Evolutionary conservation across 2,888 invertebrate species (phyloP).

Genomic region (Orchesellides sinensis): DNA sequence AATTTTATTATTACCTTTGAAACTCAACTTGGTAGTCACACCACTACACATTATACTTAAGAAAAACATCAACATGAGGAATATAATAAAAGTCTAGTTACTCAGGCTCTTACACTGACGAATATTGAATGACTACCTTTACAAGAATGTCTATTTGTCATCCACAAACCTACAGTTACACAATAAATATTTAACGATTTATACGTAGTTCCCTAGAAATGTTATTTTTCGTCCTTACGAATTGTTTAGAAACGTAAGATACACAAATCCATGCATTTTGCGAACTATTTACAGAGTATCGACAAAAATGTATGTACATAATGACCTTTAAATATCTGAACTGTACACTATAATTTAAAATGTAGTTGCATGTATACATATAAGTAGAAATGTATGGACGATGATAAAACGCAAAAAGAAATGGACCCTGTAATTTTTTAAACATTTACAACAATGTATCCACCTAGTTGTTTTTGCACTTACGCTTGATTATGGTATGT

Average conservation of each 20-base stretch:
- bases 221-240: not conserved
- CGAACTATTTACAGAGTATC: not conserved
- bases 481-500: not conserved
- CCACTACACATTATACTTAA: not conserved
- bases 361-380: not conserved
- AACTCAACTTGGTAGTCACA: no score
- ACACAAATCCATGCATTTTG: not conserved
- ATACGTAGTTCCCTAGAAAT: not conserved
- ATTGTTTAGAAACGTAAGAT: not conserved
- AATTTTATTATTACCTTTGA: not conserved
- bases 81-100: no score
- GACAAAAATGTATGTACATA: not conserved
- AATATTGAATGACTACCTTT: not conserved
- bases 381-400: conserved; percentile 18
- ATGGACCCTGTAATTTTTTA: conserved; percentile 57
- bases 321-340: not conserved
- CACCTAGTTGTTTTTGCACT: conserved; percentile 20
- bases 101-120: not conserved
- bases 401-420: conserved; percentile 31
- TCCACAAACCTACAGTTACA: not conserved
- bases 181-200: not conserved
- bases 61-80: no score
- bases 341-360: not conserved
- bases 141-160: no score
- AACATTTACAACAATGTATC: conserved; percentile 6